Base-by-base conservation (phyloP, 2,888 invertebrate genomes). In the Cloeon dipterum region DNA sequence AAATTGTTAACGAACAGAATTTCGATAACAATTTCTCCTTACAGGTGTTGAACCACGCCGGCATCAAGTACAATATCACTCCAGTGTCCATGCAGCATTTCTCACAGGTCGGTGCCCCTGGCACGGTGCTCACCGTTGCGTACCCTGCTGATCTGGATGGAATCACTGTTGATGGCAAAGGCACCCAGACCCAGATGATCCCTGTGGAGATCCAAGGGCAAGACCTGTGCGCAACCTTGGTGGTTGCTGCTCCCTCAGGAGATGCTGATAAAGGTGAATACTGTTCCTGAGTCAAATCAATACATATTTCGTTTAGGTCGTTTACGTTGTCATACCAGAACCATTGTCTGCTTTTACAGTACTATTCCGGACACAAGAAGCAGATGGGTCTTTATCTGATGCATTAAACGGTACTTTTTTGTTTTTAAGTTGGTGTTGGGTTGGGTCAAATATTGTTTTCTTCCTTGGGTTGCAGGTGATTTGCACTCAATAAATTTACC, bases 41-140 rank as follows among this genome's bases (percentile, higher is more conserved):
- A n/a, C 29, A 38, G 38, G 38, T 38, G 23, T 25, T 38, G 18
- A 38, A 38, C 18, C 38, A 35, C 16, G 29, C 13, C 14, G 29
- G 29, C 16, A 29, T 73, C 3, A 77, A 77, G 49, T 77, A 74
- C 53, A 76, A 76, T 50, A 66, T 76, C 58, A 64, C 67, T 1
- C 52, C 77, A 46, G 73, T 79, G 50, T 75, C 77, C 0, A 64
- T 79, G 46, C 74, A 77, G 48, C 71, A 74, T 20, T 70, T 78
- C 48, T 73, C 71, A 42, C 77, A 76, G 55, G 16, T 29, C 13
- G 16, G 13, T 16, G 34, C 32, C 20, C 39, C 39, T 21, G 73
- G 75, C 5, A 74, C 77, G 0, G 74, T 79, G 5, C 56, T 79
- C 20, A 78, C 78, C 1, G 66, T 81, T 3, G 76, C 77, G 1